Conservation (phyloP, 2,888 invertebrate species). For the Lissocephala sabroskyi region DNA sequence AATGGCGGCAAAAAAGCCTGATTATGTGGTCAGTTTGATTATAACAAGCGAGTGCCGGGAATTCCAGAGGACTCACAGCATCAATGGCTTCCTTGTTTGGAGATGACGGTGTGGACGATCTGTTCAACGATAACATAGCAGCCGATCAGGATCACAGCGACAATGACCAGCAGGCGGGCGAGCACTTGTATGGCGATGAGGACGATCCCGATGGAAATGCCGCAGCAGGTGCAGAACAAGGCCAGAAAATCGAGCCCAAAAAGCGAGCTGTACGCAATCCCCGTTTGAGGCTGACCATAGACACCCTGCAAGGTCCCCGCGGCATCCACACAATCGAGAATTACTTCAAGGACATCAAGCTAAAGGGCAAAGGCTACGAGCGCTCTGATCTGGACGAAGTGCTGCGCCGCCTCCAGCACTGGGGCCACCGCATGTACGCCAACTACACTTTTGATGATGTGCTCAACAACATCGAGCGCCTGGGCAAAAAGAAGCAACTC, state of each 20-base stretch:
- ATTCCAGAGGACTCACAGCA: no score
- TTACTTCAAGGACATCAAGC: conserved; percentile 86
- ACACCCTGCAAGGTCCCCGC: conserved; percentile 80
- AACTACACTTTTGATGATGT: conserved; percentile 91
- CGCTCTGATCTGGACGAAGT: conserved; percentile 85
- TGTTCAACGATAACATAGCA: conserved; percentile 63
- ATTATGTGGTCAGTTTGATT: neutral
- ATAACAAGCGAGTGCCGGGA: no score
- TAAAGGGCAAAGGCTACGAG: conserved; percentile 85
- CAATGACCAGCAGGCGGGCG: conserved; percentile 69
- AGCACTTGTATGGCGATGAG: conserved; percentile 69
- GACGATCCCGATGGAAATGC: conserved; percentile 70
- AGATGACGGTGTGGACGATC: conserved; percentile 60
- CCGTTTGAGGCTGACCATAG: conserved; percentile 79
- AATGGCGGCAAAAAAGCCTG: conserved; percentile 38
- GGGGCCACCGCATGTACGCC: conserved; percentile 94
- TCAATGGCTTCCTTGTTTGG: conserved; percentile 65
- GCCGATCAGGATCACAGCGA: conserved; percentile 72
- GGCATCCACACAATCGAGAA: conserved; percentile 87
- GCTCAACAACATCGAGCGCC: conserved; percentile 82
- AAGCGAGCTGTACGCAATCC: conserved; percentile 78
- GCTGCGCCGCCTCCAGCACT: conserved; percentile 89
- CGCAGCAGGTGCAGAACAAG: conserved; percentile 73
- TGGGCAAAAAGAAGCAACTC: conserved; percentile 87
- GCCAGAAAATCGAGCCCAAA: conserved; percentile 72